Base-by-base conservation (phyloP, 1,140 invertebrate species). In the Dreissena polymorpha region DNA sequence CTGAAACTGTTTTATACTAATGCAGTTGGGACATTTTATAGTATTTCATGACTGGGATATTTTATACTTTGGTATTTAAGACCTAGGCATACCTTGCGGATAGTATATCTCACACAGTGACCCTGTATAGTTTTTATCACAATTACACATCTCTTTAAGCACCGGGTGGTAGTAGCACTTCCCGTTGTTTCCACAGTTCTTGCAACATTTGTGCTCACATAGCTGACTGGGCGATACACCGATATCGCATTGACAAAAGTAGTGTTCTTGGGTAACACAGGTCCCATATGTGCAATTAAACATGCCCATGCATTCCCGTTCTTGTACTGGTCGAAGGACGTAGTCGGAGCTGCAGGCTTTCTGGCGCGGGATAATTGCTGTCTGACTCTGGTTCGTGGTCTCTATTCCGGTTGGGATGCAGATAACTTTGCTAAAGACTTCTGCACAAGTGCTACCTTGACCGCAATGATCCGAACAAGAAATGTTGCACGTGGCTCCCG, bases 121-220 rank as follows among this genome's bases (percentile, higher is more conserved):
- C 18, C 78, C 78, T 13, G 78, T 69, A 51, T 81, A 81, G 25
- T 72, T 65, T 7, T 18, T 16, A 39, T 73, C 1, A 73, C 78
- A 81, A 21, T 67, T 73, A 65, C 78, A 81, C 0, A 73, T 50
- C 16, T 64, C 55, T 1, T 6, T 25, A 10, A 53, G 23, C 5
- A 10, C 27, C 5, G 1, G 64, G 14, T 51, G 14, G 49, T 67
- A 55, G n/a, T 23, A 67, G 29, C 78, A 81, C 0, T 53, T 49
- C 1, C 78, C 78, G 65, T 81, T 5, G 0, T 12, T 12, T 5
- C 51, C 27, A 27, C 78, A 81, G 12, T 39, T 0, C 18, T 49
- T 72, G 25, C 78, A 81, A 23, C 78, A 81, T 12, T 25, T 51
- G 0, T 73, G 7, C 0, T 65, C 0, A 65, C 78, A 81, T 7